These are phyloP conservation scores for Sesamia inferens DNA, from an alignment of 2,888 invertebrate species.

Conservation along the genomic window DNA sequence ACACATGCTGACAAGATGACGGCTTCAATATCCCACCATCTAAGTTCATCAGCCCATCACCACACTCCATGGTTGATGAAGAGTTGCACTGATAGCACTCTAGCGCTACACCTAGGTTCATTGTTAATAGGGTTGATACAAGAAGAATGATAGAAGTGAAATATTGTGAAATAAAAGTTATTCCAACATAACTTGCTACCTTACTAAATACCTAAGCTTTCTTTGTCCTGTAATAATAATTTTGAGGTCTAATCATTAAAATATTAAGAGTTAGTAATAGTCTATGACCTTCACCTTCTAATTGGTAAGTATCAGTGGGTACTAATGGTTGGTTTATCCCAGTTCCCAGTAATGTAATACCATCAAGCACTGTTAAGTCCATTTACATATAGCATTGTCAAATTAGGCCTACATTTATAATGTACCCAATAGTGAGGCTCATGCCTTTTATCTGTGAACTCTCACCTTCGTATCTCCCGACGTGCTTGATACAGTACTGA, in stretches of 20 bases:
- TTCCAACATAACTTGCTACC: no score
- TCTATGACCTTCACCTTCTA: slow-evolving; percentile 5
- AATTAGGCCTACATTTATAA: slow-evolving; percentile 6
- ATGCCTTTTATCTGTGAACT: slow-evolving; percentile 41
- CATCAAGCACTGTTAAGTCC: slow-evolving; percentile 13
- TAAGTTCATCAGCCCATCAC: slow-evolving; percentile 91
- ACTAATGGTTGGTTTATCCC: neutral
- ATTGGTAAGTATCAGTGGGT: neutral
- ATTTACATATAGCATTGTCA: neutral
- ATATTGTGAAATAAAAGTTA: slow-evolving; percentile 9
- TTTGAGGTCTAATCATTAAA: neutral
- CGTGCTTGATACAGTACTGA: slow-evolving; percentile 97
- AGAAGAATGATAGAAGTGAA: neutral
- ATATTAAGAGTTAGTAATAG: slow-evolving; percentile 22
- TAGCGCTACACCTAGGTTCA: slow-evolving; percentile 84
- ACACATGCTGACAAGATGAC: slow-evolving; percentile 92
- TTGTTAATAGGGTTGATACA: slow-evolving; percentile 18
- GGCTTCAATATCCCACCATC: slow-evolving; percentile 90
- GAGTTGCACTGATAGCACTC: slow-evolving; percentile 95
- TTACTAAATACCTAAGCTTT: no score
- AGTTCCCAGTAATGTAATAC: neutral
- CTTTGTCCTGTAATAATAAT: no score
- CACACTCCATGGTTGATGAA: slow-evolving; percentile 91
- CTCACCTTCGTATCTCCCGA: slow-evolving; percentile 97
- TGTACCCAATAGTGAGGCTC: slow-evolving; percentile 21